A percentile compares a stretch with the other conserved stretches of the same genome.
Conservation (phyloP, 2,888 invertebrate species). For the Ceriagrion tenellum region DNA sequence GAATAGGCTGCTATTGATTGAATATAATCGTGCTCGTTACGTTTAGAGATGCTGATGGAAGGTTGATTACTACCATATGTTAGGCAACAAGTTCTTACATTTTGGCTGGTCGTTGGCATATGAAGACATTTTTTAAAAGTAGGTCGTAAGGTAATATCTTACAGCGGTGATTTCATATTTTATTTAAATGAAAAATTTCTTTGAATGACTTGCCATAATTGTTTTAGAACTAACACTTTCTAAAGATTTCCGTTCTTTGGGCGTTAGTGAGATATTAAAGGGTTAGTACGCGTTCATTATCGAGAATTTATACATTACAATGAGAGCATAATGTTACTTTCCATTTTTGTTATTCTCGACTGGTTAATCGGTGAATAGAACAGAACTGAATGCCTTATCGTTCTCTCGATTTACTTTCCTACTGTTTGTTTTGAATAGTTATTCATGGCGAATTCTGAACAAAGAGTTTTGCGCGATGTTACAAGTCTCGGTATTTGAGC, state of each 20-base stretch:
- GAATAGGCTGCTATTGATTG: conserved; percentile 56
- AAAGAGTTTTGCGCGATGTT: not conserved
- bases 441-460: not conserved
- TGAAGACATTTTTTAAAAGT: conserved; percentile 65
- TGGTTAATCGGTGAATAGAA: not conserved
- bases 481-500: not conserved
- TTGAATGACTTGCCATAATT: not conserved
- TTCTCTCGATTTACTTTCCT: not conserved
- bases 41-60: conserved; percentile 13
- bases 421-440: not conserved
- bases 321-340: not conserved
- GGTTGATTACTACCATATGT: conserved; percentile 59
- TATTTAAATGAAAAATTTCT: not conserved
- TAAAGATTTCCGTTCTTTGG: not conserved
- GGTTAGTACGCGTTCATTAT: not conserved
- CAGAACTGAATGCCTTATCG: not conserved
- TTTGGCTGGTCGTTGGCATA: conserved; percentile 61
- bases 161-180: not conserved
- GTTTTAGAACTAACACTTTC: not conserved
- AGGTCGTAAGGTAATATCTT: conserved; percentile 61
- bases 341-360: not conserved
- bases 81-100: conserved; percentile 66
- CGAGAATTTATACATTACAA: not conserved
- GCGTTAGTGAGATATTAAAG: not conserved
- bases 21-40: conserved; percentile 34